These are phyloP conservation scores for Corynorhinus townsendii DNA, from an alignment of 2,113 vertebrate genomes.

Conservation along the genomic window DNA sequence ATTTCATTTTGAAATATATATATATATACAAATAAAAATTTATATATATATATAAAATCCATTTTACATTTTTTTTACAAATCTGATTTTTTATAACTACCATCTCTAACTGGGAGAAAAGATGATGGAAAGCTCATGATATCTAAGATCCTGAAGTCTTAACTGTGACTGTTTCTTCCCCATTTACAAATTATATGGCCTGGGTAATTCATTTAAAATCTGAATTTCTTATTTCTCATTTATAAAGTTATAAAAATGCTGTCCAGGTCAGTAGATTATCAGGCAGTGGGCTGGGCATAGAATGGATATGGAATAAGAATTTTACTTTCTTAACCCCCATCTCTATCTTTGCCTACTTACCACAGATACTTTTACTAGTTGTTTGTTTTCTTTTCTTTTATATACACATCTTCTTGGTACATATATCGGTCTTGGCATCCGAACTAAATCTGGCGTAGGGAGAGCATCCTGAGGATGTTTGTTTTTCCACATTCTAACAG, in stretches of 20 bases:
- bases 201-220: neutral
- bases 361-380: neutral
- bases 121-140: neutral
- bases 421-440: neutral
- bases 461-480: neutral
- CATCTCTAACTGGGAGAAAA: neutral
- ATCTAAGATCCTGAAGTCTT: neutral
- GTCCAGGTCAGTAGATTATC: neutral
- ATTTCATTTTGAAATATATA: neutral
- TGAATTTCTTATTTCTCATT: neutral
- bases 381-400: neutral
- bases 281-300: accelerated
- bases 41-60: neutral
- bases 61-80: neutral
- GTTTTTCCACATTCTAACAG: neutral
- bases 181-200: neutral
- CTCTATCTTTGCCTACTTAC: neutral
- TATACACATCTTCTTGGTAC: accelerated
- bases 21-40: neutral
- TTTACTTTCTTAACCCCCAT: neutral
- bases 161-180: neutral
- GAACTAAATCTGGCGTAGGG: neutral
- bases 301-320: neutral
- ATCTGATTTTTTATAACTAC: neutral
- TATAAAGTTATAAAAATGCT: neutral